Evolutionary conservation across 2,113 vertebrate species (phyloP).

Genomic region (Oenanthe melanoleuca): DNA sequence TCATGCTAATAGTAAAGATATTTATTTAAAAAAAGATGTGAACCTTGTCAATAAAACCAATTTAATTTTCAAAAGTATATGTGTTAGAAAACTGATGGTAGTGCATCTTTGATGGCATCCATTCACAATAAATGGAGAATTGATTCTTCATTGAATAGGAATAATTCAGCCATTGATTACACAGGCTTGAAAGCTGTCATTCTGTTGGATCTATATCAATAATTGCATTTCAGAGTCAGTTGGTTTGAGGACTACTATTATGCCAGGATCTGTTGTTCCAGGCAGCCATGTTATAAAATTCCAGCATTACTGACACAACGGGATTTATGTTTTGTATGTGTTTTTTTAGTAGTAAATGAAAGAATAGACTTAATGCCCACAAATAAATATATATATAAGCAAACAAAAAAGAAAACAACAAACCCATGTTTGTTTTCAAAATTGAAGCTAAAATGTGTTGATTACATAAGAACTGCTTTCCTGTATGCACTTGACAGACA

Average conservation of each 20-base stretch:
- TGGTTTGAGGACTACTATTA: not conserved
- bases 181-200: not conserved
- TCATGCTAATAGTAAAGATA: not conserved
- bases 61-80: not conserved
- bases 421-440: not conserved
- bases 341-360: not conserved
- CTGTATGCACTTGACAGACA: not conserved
- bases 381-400: too few species aligned
- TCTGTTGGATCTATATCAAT: not conserved
- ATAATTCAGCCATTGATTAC: not conserved
- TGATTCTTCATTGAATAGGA: not conserved
- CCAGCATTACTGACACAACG: not conserved
- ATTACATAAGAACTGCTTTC: not conserved
- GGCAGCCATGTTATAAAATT: not conserved
- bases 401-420: not conserved
- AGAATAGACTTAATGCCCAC: rapidly evolving
- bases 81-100: not conserved
- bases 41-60: not conserved
- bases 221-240: not conserved
- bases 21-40: not conserved
- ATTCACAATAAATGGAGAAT: not conserved
- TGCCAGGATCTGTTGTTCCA: not conserved
- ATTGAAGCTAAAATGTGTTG: not conserved
- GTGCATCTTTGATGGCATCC: not conserved
- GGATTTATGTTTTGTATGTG: not conserved